These are phyloP conservation scores for Geotria australis DNA, from an alignment of 2,797 vertebrate genomes.

Conservation along the genomic window DNA sequence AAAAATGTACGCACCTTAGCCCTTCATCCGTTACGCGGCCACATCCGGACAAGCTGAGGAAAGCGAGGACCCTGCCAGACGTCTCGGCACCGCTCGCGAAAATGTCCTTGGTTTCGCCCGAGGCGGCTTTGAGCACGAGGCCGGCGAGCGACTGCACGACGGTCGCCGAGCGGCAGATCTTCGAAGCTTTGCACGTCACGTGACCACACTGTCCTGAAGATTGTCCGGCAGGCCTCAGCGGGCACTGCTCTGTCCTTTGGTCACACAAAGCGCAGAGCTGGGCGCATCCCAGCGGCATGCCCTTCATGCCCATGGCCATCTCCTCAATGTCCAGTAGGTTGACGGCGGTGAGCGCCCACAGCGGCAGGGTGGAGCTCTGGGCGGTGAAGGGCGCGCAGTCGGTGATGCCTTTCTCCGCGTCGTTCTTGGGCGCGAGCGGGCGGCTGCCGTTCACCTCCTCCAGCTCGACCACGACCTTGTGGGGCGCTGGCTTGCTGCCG, in stretches of 20 bases:
- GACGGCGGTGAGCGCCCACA: constrained; percentile 49
- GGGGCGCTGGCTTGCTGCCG: background rate
- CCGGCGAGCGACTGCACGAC: background rate
- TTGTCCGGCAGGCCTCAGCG: background rate
- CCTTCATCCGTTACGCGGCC: constrained; percentile 75
- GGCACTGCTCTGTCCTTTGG: background rate
- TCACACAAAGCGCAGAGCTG: background rate
- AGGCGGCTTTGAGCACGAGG: background rate
- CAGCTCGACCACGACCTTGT: background rate
- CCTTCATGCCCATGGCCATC: constrained; percentile 16
- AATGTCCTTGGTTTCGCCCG: too few relatives aligned
- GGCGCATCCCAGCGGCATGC: background rate
- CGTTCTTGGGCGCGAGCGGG: background rate
- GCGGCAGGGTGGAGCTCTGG: constrained; percentile 8
- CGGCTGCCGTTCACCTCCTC: background rate
- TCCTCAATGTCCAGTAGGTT: constrained; percentile 76
- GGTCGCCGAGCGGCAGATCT: background rate
- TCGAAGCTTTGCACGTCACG: background rate
- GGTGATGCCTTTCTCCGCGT: background rate
- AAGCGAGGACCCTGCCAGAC: constrained; percentile 22
- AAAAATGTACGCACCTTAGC: constrained; percentile 33
- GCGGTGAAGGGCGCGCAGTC: constrained; percentile 7
- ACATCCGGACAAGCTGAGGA: constrained; percentile 91
- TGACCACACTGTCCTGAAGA: too few relatives aligned
- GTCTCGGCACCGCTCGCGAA: too few relatives aligned